phyloP scores from a whole-genome alignment of 2,113 vertebrate genomes.

The Eretmochelys imbricata region DNA sequence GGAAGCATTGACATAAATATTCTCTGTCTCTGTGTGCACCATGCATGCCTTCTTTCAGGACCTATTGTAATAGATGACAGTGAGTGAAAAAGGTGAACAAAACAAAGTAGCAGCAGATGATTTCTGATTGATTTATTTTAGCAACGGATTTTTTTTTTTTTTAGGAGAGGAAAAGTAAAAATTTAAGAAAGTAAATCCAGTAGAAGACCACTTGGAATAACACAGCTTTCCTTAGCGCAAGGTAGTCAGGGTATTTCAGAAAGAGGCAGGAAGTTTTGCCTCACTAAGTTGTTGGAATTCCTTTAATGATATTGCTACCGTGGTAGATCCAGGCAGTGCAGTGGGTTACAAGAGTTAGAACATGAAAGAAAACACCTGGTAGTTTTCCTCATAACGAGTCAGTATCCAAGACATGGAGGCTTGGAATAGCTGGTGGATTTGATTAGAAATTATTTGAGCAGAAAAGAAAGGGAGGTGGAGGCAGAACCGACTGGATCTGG shows the following conservation, averaged over 20 bases:
- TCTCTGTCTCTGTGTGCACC: neutral
- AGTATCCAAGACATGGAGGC: neutral
- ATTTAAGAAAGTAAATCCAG: neutral
- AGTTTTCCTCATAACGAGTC: neutral
- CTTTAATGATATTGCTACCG: neutral
- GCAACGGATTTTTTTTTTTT: neutral
- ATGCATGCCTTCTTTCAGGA: neutral
- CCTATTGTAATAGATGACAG: neutral
- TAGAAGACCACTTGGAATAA: conserved; percentile 5
- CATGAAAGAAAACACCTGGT: neutral
- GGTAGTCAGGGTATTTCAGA: neutral
- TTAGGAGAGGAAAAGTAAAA: neutral
- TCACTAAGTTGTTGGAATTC: neutral
- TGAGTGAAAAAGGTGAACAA: neutral
- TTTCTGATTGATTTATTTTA: neutral
- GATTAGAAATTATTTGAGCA: neutral
- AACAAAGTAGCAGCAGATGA: neutral
- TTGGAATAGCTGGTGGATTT: neutral
- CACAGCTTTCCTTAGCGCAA: neutral
- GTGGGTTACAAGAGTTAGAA: neutral
- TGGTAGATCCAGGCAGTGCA: neutral
- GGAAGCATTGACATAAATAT: neutral
- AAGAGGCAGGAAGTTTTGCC: neutral
- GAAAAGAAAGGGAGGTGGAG: neutral
- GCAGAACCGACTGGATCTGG: neutral